Evolutionary conservation across 2,888 invertebrate genomes (phyloP).

Genomic region (Steinernema hermaphroditum): DNA sequence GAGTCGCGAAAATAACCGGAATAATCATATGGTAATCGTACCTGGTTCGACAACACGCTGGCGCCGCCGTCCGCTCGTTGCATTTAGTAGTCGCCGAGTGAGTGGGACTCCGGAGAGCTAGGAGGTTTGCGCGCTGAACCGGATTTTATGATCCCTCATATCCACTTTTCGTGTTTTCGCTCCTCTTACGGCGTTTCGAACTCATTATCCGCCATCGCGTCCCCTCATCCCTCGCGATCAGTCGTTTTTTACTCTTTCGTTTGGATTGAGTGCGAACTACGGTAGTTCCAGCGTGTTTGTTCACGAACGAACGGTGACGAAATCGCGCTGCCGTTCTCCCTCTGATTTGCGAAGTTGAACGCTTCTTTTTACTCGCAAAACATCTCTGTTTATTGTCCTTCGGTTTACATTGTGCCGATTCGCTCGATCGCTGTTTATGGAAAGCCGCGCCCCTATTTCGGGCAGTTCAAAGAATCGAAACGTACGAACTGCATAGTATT

Average conservation of each 20-base stretch:
- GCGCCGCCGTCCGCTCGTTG: constrained; percentile 13
- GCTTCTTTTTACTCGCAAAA: neutral
- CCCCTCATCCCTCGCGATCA: neutral
- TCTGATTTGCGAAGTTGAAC: neutral
- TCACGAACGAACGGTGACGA: too few relatives aligned
- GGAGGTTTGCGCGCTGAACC: constrained; percentile 29
- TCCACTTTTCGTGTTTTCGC: constrained; percentile 29
- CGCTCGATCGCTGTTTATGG: neutral
- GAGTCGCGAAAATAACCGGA: constrained; percentile 31
- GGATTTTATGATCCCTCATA: constrained; percentile 29
- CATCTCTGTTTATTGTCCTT: neutral
- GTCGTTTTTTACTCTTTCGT: neutral
- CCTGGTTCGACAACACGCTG: constrained; percentile 28
- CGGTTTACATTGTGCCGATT: neutral
- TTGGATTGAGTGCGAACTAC: too few relatives aligned
- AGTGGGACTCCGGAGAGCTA: neutral
- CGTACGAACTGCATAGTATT: too few relatives aligned
- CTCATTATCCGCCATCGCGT: neutral
- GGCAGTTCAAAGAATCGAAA: too few relatives aligned
- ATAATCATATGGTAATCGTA: constrained; percentile 31
- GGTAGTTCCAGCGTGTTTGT: too few relatives aligned
- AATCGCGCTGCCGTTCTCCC: neutral
- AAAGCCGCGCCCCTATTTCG: neutral
- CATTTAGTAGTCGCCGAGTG: constrained; percentile 22
- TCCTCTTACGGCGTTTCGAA: neutral